Evolutionary conservation across 2,888 invertebrate genomes (phyloP).

Genomic region (Parascotia fuliginaria): DNA sequence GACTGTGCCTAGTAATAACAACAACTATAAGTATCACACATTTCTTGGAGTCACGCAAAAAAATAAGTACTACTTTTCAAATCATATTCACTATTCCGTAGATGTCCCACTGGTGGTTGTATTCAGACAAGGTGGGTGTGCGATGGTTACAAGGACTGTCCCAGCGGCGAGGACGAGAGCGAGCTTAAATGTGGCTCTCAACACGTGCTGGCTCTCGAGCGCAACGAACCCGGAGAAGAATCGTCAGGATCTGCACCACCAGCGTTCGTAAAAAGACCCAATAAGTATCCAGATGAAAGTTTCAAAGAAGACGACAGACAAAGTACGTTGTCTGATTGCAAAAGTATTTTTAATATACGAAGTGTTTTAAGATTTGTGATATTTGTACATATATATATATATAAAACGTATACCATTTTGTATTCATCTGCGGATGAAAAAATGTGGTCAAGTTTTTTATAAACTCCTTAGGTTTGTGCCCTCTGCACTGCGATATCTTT

Average conservation of each 20-base stretch:
- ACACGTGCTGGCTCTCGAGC: constrained; percentile 23
- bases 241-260: constrained; percentile 75
- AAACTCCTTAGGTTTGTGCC: too few relatives aligned
- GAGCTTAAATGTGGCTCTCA: constrained; percentile 47
- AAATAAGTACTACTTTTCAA: too few relatives aligned
- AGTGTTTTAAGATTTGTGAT: too few relatives aligned
- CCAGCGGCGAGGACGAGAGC: constrained; percentile 72
- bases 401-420: too few relatives aligned
- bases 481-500: too few relatives aligned
- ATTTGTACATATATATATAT: too few relatives aligned
- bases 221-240: constrained; percentile 65
- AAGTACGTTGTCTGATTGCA: background rate
- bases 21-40: too few relatives aligned
- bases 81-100: constrained; percentile 37
- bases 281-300: too few relatives aligned
- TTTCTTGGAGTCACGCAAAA: too few relatives aligned
- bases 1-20: too few relatives aligned
- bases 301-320: constrained; percentile 5
- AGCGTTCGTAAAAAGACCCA: constrained; percentile 64
- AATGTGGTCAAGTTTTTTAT: too few relatives aligned
- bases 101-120: constrained; percentile 72
- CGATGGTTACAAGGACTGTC: constrained; percentile 80
- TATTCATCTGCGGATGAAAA: too few relatives aligned
- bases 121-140: constrained; percentile 76
- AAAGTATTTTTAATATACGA: background rate